These are phyloP conservation scores for Reinhardtius hippoglossoides DNA, from an alignment of 2,113 vertebrate genomes.

Conservation along the genomic window DNA sequence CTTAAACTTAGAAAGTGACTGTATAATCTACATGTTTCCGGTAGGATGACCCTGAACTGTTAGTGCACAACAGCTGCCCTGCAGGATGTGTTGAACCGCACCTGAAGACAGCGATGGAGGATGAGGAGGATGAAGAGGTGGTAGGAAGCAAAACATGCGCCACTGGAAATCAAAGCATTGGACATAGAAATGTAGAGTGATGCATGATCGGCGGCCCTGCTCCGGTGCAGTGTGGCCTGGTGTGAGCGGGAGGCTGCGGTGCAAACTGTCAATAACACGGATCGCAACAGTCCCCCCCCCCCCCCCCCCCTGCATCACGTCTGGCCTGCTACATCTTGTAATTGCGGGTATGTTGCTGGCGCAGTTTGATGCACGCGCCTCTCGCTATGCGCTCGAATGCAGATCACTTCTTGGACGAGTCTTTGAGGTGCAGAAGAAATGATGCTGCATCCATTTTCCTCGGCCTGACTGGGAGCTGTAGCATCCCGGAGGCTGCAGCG, in stretches of 20 bases:
- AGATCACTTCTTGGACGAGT: conserved; percentile 27
- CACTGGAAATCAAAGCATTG: neutral
- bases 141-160: neutral
- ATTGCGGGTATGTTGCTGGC: neutral
- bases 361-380: neutral
- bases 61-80: conserved; percentile 28
- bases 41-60: neutral
- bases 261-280: too few species aligned
- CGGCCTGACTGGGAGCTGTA: conserved; percentile 48
- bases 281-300: too few species aligned
- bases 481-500: conserved; percentile 49
- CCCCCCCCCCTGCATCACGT: neutral
- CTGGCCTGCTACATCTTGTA: neutral
- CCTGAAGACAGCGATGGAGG: conserved; percentile 61
- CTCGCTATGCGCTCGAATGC: conserved; percentile 6
- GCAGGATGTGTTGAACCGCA: conserved; percentile 72
- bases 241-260: neutral
- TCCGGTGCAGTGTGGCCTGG: too few species aligned
- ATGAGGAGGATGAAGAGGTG: conserved; percentile 10
- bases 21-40: neutral
- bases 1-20: neutral
- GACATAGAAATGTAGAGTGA: too few species aligned
- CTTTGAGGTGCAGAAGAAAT: conserved; percentile 40
- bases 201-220: too few species aligned
- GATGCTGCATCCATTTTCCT: conserved; percentile 55